phyloP scores from a whole-genome alignment of 1,140 invertebrate species.

The Triops cancriformis region DNA sequence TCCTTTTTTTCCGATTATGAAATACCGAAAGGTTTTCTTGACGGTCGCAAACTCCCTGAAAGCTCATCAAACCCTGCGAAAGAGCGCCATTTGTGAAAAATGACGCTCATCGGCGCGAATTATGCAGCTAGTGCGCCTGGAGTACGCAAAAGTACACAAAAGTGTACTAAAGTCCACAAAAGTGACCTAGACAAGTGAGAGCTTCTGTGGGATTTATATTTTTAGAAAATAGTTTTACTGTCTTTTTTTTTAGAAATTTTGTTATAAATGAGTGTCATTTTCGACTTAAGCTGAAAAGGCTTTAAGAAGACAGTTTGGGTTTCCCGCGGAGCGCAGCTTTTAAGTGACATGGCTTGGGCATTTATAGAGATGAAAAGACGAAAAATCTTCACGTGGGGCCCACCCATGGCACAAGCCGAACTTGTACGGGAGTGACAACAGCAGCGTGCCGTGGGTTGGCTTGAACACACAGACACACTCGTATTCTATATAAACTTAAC shows the following conservation, averaged over 20 bases:
- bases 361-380: conserved; percentile 2
- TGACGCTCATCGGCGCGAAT: too few relatives aligned
- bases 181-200: not conserved
- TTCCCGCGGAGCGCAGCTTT: not conserved
- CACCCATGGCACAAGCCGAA: conserved; percentile 8
- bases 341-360: not conserved
- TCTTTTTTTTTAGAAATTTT: not conserved
- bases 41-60: too few relatives aligned
- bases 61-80: too few relatives aligned
- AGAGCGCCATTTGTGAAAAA: too few relatives aligned
- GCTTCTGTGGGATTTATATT: not conserved
- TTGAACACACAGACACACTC: not conserved
- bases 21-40: too few relatives aligned
- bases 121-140: too few relatives aligned
- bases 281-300: not conserved
- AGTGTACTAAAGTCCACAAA: not conserved
- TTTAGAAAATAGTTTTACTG: not conserved
- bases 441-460: not conserved
- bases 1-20: not conserved
- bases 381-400: conserved; percentile 12
- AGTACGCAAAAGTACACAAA: too few relatives aligned
- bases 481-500: conserved; percentile 14
- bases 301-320: not conserved
- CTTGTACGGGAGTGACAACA: conserved; percentile 4
- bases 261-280: not conserved